Evolutionary conservation across 2,797 vertebrate genomes (phyloP).

Genomic region (Poeciliopsis presidionis): DNA sequence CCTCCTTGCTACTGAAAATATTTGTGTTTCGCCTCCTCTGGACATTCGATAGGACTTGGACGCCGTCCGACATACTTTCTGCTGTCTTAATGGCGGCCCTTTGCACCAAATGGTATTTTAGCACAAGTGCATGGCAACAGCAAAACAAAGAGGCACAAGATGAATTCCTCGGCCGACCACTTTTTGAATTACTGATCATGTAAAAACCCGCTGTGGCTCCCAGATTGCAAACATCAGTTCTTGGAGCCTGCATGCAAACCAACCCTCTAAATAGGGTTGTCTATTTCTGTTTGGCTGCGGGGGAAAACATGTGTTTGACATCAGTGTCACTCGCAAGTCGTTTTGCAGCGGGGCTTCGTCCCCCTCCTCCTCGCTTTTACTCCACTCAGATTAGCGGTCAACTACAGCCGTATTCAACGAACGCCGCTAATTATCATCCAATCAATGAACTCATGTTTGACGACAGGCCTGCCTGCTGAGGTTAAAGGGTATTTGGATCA

Average conservation of each 20-base stretch:
- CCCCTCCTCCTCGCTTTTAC: constrained; percentile 64
- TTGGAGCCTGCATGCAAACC: constrained; percentile 84
- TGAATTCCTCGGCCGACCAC: constrained; percentile 84
- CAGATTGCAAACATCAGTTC: constrained; percentile 87
- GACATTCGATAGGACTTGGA: constrained; percentile 77
- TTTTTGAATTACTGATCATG: constrained; percentile 88
- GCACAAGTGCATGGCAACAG: constrained; percentile 87
- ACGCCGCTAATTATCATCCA: constrained; percentile 55
- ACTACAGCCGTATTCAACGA: constrained; percentile 57
- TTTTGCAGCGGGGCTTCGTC: constrained; percentile 66
- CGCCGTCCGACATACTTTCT: constrained; percentile 72
- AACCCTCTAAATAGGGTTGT: constrained; percentile 83
- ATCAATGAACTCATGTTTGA: constrained; percentile 66
- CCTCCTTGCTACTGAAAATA: constrained; percentile 75
- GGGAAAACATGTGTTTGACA: constrained; percentile 86
- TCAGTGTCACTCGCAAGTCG: constrained; percentile 73
- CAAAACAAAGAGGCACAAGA: constrained; percentile 82
- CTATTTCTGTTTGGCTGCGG: constrained; percentile 83
- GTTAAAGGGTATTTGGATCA: constrained; percentile 56
- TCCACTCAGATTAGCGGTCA: constrained; percentile 40
- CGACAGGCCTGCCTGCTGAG: constrained; percentile 44
- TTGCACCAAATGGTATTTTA: constrained; percentile 80
- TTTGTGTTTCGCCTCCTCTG: constrained; percentile 73
- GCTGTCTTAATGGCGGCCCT: constrained; percentile 72
- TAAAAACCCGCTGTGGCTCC: constrained; percentile 85